Conservation (phyloP, 2,113 vertebrate genomes). For the Callocephalon fimbriatum region DNA sequence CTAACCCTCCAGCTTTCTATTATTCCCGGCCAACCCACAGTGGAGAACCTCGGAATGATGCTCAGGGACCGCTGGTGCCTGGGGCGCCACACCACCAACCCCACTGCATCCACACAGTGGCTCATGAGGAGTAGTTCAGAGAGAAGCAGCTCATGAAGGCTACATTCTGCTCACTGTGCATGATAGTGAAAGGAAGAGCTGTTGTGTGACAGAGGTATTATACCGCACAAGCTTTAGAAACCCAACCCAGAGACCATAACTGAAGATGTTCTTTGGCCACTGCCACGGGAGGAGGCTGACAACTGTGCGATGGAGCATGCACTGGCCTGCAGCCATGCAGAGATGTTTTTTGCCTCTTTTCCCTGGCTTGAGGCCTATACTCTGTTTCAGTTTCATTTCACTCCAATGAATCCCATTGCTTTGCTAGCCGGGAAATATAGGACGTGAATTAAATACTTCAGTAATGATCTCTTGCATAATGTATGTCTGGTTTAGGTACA, state of each 20-base stretch:
- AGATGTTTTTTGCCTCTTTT: not conserved
- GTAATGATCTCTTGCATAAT: constrained; percentile 18
- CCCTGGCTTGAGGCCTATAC: not conserved
- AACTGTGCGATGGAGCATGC: not conserved
- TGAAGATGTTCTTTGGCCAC: not conserved
- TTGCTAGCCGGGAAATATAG: not conserved
- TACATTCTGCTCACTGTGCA: not conserved
- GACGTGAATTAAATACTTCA: not conserved
- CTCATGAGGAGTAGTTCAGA: fast-evolving
- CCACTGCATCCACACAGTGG: fast-evolving
- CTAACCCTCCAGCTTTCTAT: fast-evolving
- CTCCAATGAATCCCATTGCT: not conserved
- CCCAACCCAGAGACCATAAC: not conserved
- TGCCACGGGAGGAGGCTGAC: not conserved
- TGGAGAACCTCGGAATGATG: fast-evolving
- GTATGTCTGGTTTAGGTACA: constrained; percentile 1
- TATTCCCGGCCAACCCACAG: not conserved
- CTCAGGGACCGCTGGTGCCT: fast-evolving
- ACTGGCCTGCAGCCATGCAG: not conserved
- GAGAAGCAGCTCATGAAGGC: not conserved
- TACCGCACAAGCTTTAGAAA: not conserved
- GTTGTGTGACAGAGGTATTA: not conserved
- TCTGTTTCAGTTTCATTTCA: constrained; percentile 54
- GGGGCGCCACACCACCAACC: fast-evolving
- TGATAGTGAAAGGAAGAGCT: not conserved